Percentiles rank a stretch among this genome's conserved stretches.
Evolutionary conservation across 1,140 invertebrate genomes (phyloP).

Genomic region (Spodoptera frugiperda): DNA sequence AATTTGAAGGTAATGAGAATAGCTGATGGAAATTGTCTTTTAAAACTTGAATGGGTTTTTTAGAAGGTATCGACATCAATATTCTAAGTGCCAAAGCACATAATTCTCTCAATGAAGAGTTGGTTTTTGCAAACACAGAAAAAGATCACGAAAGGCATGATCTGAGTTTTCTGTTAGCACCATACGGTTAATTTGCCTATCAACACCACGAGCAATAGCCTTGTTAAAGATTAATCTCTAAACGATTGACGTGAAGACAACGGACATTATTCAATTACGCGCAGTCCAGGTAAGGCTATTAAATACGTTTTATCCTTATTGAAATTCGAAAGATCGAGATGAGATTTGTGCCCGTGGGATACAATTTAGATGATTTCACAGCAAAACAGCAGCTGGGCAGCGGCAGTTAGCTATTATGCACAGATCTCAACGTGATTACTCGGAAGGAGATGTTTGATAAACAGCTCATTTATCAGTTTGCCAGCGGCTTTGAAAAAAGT

Average conservation of each 20-base stretch:
- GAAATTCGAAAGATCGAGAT: constrained; percentile 77
- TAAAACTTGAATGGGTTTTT: too few relatives aligned
- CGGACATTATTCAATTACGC: constrained; percentile 64
- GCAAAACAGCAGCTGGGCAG: constrained; percentile 76
- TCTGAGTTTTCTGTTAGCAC: not conserved
- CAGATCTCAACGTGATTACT: constrained; percentile 72
- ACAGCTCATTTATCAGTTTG: constrained; percentile 78
- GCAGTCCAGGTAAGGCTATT: constrained; percentile 56
- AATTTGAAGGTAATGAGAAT: not conserved
- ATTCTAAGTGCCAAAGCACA: too few relatives aligned
- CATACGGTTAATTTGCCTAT: constrained; percentile 3
- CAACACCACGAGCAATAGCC: constrained; percentile 19
- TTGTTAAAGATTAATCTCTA: constrained; percentile 49
- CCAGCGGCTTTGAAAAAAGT: constrained; percentile 66
- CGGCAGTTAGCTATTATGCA: constrained; percentile 63
- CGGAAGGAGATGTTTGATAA: constrained; percentile 81
- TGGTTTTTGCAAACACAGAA: too few relatives aligned
- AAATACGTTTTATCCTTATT: constrained; percentile 72
- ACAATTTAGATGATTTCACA: constrained; percentile 75
- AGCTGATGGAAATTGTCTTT: too few relatives aligned
- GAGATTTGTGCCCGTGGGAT: constrained; percentile 75
- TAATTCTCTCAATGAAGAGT: too few relatives aligned
- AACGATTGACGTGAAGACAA: constrained; percentile 57
- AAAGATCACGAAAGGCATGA: too few relatives aligned
- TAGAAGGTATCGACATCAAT: too few relatives aligned